Evolutionary conservation across 2,888 invertebrate species (phyloP), one percentile per base, ranked within the genome.

Genomic region (Cryptus viduatorius): DNA sequence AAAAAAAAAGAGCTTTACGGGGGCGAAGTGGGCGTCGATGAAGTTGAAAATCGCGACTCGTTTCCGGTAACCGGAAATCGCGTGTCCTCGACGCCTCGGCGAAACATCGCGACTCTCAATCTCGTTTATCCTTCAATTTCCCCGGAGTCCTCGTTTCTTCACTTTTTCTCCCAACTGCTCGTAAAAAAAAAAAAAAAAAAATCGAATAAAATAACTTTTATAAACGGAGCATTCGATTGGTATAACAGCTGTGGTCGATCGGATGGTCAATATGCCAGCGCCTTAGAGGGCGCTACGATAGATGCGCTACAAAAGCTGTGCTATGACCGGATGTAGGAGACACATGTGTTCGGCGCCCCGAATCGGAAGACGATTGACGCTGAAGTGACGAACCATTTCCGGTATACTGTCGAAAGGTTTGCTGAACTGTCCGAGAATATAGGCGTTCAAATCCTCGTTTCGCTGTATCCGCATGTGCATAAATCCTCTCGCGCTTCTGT

Each of bases 381-480:
- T 98, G 94, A 98, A 99, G 94, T 98, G 98, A 89, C 97, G 96
- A 92, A 99, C 98, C 96, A 99, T 97, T 91, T 98, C 97, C n/a
- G 99, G 98, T 87, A 99, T 98, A 73, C 96, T 97, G 68, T 96
- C 96, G 93, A 99, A 99, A 31, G 98, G 98, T 87, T 98, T 98
- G 91, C 98, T 97, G 93, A 98, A 98, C 92, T 98, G 97, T 4
- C 99, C 99, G 89, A 99, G 94, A 76, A 98, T 98, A 93, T 97
- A 99, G 82, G 97, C 96, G 82, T 97, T 97, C 14, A 96, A 95
- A 77, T 96, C 96, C 14, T 94, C 94, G 90, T 96, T 96, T 89
- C 96, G 96, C 93, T 98, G 97, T 86, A 99, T 99, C 89, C 98
- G 96, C 97, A 99, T 98, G 94, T 99, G 99, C 98, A 99, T 98